phyloP scores from a whole-genome alignment of 64 coral and sea anemone genomes.

The Pocillopora verrucosa region DNA sequence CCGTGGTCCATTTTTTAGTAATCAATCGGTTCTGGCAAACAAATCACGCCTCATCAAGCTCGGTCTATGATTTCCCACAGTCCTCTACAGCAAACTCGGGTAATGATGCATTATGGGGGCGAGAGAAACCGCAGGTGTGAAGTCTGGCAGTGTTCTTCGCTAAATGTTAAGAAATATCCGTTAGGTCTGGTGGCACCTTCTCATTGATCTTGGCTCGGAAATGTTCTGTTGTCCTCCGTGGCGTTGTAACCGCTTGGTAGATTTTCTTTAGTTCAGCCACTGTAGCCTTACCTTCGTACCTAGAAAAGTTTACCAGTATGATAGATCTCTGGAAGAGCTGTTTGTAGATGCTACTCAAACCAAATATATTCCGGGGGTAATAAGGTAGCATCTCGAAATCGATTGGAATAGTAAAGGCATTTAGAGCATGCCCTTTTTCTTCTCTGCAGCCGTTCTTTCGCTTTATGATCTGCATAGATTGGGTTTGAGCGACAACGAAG shows the following conservation, averaged over 20 bases:
- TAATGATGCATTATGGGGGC: conserved; percentile 8
- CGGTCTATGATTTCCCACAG: background rate
- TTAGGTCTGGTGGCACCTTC: conserved; percentile 27
- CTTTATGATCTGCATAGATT: conserved; percentile 84
- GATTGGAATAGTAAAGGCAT: background rate
- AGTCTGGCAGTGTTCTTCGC: conserved; percentile 71
- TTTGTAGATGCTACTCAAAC: conserved; percentile 96
- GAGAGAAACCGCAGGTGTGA: conserved; percentile 66
- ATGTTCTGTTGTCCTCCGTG: conserved; percentile 96
- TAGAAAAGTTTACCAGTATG: conserved; percentile 96
- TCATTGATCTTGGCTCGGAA: conserved; percentile 30
- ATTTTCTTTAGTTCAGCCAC: conserved; percentile 83
- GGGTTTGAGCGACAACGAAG: conserved; percentile 95
- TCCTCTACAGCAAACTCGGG: background rate
- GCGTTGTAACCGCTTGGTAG: conserved; percentile 98
- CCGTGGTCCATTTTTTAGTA: too few species aligned
- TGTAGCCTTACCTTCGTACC: conserved; percentile 91
- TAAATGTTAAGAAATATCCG: conserved; percentile 46
- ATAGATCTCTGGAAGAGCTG: conserved; percentile 92
- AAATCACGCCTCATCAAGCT: background rate
- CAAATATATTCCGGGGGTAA: conserved; percentile 96
- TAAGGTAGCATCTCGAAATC: background rate
- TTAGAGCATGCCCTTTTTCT: conserved; percentile 16
- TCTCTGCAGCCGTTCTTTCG: conserved; percentile 91
- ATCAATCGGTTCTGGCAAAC: too few species aligned